Evolutionary conservation across 2,113 vertebrate species (phyloP).

Genomic region (Hyperopisus bebe): DNA sequence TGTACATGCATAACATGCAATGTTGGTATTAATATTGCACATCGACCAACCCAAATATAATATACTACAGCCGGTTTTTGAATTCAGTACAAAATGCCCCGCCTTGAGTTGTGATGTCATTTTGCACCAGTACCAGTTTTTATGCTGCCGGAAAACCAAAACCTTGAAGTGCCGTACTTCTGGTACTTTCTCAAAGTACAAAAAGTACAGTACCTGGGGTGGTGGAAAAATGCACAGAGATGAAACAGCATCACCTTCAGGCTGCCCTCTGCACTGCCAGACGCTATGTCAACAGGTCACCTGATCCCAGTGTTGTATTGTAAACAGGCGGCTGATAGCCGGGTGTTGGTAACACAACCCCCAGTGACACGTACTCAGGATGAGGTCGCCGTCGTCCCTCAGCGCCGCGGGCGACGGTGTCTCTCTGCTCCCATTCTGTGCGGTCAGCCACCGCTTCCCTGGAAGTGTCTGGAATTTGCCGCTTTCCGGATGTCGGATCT

Average conservation of each 20-base stretch:
- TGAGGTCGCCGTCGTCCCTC: constrained; percentile 50
- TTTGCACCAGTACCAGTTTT: no score
- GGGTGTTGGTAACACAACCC: not conserved
- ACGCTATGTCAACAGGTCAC: not conserved
- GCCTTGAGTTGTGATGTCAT: no score
- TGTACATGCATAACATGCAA: no score
- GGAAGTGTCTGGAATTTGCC: constrained; percentile 73
- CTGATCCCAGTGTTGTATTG: not conserved
- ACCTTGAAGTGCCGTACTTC: no score
- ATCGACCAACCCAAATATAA: no score
- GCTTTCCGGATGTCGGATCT: constrained; percentile 56
- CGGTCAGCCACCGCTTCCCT: constrained; percentile 59
- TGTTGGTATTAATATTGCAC: no score
- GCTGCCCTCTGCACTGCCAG: not conserved
- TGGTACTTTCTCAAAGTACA: no score
- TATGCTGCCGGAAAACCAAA: no score
- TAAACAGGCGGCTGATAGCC: not conserved
- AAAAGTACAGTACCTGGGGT: no score
- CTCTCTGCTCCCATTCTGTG: constrained; percentile 63
- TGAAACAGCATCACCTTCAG: not conserved
- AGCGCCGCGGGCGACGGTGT: constrained; percentile 44
- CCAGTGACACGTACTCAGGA: constrained; percentile 62
- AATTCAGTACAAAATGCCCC: no score
- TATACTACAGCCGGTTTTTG: no score
- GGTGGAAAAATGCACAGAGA: not conserved